Percentiles rank a stretch among this genome's conserved stretches.
These are phyloP conservation scores for Semnornis frantzii DNA, from an alignment of 2,113 vertebrate genomes.

Conservation along the genomic window DNA sequence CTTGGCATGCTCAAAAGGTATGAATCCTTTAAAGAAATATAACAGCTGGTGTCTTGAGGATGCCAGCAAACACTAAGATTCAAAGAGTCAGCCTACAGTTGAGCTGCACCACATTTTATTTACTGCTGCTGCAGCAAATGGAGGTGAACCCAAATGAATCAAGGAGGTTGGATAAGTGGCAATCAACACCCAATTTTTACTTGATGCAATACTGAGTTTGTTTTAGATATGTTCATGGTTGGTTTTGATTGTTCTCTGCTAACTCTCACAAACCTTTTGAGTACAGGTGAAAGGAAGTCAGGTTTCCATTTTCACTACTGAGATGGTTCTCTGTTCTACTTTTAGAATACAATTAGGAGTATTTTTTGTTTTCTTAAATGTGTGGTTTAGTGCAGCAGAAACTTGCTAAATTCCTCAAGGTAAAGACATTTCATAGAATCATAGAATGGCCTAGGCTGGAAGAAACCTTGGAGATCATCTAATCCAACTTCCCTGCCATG, in stretches of 20 bases:
- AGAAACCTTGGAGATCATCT: too few relatives aligned
- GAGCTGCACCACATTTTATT: not conserved
- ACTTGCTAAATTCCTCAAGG: not conserved
- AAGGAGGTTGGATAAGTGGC: not conserved
- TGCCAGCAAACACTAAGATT: slow-evolving; percentile 11
- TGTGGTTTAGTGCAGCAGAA: not conserved
- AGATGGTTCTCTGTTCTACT: not conserved
- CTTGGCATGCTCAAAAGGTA: slow-evolving; percentile 1
- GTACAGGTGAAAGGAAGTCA: not conserved
- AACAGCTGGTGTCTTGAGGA: slow-evolving; percentile 33
- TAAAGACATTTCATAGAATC: not conserved
- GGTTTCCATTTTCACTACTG: not conserved
- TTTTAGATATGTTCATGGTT: not conserved
- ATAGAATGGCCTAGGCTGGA: too few relatives aligned
- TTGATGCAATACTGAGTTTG: not conserved
- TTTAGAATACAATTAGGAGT: not conserved
- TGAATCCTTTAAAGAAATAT: slow-evolving; percentile 20
- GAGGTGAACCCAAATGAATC: not conserved
- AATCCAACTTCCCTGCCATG: too few relatives aligned
- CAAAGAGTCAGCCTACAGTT: not conserved
- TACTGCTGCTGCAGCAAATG: not conserved
- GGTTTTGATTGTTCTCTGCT: not conserved
- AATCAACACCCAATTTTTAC: not conserved
- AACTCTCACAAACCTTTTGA: not conserved
- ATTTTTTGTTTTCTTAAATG: not conserved